A percentile compares a stretch with the other conserved stretches of the same genome.
phyloP scores from a whole-genome alignment of 2,113 vertebrate species.

The Elachura formosa region DNA sequence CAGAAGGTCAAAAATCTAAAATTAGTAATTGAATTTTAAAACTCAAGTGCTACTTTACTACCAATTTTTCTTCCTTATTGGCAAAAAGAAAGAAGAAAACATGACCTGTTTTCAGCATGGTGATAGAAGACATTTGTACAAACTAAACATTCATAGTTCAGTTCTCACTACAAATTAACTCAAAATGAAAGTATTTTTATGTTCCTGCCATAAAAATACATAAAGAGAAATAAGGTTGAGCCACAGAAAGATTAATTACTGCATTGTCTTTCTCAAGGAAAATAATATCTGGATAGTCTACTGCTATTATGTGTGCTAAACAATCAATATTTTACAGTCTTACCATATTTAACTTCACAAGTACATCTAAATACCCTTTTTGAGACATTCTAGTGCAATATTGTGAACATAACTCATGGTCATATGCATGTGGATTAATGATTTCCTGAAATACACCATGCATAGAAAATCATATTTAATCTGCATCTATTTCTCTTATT shows the following conservation, averaged over 20 bases:
- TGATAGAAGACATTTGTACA: conserved; percentile 17
- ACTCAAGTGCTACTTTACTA: conserved; percentile 15
- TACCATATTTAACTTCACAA: conserved; percentile 65
- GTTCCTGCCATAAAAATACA: not conserved
- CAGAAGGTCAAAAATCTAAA: conserved; percentile 71
- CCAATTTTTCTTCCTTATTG: conserved; percentile 16
- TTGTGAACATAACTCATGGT: conserved; percentile 55
- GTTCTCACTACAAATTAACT: not conserved
- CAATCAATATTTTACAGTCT: conserved; percentile 70
- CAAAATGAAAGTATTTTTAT: conserved; percentile 12
- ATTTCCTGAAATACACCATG: conserved; percentile 56
- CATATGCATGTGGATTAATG: conserved; percentile 68
- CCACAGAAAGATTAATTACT: conserved; percentile 61
- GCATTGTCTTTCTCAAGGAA: conserved; percentile 61
- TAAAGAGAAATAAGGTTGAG: conserved; percentile 51
- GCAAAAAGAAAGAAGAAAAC: conserved; percentile 41
- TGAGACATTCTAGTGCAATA: conserved; percentile 64
- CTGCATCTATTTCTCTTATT: conserved; percentile 66
- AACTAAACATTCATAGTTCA: conserved; percentile 27
- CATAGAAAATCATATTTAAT: conserved; percentile 66
- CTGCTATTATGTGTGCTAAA: conserved; percentile 61
- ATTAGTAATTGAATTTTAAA: conserved; percentile 70
- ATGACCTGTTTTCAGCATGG: conserved; percentile 23
- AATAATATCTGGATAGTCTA: conserved; percentile 56
- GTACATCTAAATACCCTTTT: conserved; percentile 60